Evolutionary conservation across 2,113 vertebrate species (phyloP), one percentile per base, ranked within the genome.

Genomic region (Melozone crissalis): DNA sequence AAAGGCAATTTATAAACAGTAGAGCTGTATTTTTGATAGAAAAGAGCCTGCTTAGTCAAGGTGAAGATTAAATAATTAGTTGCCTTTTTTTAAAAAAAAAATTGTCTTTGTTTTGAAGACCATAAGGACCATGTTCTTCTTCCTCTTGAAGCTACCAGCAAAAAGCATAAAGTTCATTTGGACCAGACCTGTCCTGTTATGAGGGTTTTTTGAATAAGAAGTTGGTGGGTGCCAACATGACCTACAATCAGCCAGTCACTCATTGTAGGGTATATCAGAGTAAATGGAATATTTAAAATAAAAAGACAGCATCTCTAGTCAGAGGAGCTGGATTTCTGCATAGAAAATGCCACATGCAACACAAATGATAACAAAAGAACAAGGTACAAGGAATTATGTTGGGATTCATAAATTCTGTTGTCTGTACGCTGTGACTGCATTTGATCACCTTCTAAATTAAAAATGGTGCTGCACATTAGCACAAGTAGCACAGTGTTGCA

Each of bases 361-460:
- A 76, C 51, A 93, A 90, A 90, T 69, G n/a, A 77, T 23, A 35
- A 55, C 58, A 78, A 89, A 61, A 73, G 46, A 71, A 59, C 22
- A 59, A 83, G 35, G 41, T 39, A 57, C 28, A 67, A 90, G 41
- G 24, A 81, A 62, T 84, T 15, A 30, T 17, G 20, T 31, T 91
- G 31, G 24, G 55, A 74, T 86, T 93, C 63, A 85, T 76, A 41
- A 87, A 55, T 33, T 74, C 62, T 95, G 52, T 86, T 6, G 14
- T 66, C 43, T 90, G 37, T 49, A 81, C 11, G 4, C 69, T 73
- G 35, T 79, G 87, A 87, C 63, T 69, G 41, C 57, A 92, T 66
- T 94, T 94, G 84, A 84, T 95, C 7, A 5, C 43, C 15, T 74
- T 72, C 51, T 72, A 86, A 83, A 86, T 88, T 49, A 81, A 93